phyloP scores from a whole-genome alignment of 2,113 vertebrate species.

The Platysternon megacephalum region DNA sequence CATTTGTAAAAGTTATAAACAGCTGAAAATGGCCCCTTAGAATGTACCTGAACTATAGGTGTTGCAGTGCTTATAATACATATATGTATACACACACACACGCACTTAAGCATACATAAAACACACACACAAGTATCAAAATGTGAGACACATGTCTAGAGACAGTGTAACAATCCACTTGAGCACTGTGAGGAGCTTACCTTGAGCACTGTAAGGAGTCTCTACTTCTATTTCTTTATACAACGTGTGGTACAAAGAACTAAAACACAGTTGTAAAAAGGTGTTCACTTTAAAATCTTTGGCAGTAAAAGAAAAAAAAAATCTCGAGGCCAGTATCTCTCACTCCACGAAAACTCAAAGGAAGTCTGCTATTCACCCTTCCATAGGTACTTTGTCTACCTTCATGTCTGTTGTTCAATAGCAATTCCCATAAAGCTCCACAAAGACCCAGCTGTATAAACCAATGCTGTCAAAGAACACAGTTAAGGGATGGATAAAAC shows the following conservation, averaged over 20 bases:
- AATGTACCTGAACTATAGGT: neutral
- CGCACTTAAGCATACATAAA: accelerated
- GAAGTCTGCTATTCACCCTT: neutral
- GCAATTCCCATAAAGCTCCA: conserved; percentile 50
- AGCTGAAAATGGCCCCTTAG: neutral
- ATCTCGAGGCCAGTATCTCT: neutral
- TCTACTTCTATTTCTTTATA: neutral
- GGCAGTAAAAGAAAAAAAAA: conserved; percentile 1
- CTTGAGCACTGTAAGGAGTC: neutral
- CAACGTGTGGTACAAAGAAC: neutral
- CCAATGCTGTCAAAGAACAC: conserved; percentile 78
- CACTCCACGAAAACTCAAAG: neutral
- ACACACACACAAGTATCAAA: neutral
- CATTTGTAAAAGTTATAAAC: neutral
- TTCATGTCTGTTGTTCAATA: conserved; percentile 34
- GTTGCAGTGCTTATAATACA: neutral
- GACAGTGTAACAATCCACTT: neutral
- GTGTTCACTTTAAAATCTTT: neutral
- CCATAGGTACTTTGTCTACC: conserved; percentile 46
- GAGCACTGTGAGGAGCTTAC: neutral
- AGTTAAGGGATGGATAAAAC: conserved; percentile 62
- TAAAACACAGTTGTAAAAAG: neutral
- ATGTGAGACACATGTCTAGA: neutral
- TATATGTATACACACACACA: accelerated
- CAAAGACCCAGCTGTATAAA: conserved; percentile 92